A percentile compares a stretch with the other conserved stretches of the same genome.
phyloP scores from a whole-genome alignment of 2,113 vertebrate genomes.

The Neolamprologus falcicula region DNA sequence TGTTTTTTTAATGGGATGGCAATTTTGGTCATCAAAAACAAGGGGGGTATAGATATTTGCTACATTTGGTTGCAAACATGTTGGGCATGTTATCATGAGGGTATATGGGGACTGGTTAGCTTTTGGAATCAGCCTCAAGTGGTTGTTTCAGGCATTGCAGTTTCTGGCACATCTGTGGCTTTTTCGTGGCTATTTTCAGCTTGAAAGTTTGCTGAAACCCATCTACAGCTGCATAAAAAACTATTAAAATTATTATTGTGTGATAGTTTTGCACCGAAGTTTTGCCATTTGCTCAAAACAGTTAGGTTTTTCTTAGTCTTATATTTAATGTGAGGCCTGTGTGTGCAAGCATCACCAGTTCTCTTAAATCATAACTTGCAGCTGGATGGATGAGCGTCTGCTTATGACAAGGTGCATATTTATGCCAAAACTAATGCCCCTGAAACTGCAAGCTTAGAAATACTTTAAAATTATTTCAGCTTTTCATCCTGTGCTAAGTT shows the following conservation, averaged over 20 bases:
- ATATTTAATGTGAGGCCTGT: not conserved
- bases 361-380: not conserved
- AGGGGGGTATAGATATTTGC: not conserved
- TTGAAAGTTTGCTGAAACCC: not conserved
- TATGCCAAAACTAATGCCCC: not conserved
- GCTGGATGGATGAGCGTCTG: not conserved
- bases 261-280: not conserved
- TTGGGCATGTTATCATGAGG: not conserved
- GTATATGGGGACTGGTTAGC: not conserved
- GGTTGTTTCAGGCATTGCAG: not conserved
- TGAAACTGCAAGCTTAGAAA: not conserved
- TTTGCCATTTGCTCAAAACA: not conserved
- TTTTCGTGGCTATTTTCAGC: not conserved
- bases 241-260: not conserved
- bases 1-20: not conserved
- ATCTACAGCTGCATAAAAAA: not conserved
- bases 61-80: not conserved
- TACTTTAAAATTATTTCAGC: not conserved
- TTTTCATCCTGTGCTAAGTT: not conserved
- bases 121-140: not conserved
- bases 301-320: not conserved
- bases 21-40: not conserved
- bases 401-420: not conserved
- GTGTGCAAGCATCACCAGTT: not conserved
- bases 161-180: not conserved